Conservation (phyloP, 1,140 invertebrate genomes). For the Bicyclus anynana region DNA sequence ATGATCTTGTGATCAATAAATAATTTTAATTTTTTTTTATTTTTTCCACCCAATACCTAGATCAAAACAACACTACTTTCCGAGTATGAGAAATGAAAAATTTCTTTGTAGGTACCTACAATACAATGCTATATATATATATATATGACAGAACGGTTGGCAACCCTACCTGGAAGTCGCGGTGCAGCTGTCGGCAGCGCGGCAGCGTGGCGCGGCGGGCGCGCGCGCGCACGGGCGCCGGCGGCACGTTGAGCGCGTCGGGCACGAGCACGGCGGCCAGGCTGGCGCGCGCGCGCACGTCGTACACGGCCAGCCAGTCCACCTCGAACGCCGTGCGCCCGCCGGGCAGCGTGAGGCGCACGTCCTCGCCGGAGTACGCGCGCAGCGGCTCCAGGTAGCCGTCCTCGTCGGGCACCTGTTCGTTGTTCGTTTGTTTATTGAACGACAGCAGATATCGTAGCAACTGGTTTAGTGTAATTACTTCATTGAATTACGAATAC, state of each 20-base stretch:
- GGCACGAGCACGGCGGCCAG: conserved; percentile 89
- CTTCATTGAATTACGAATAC: too few species aligned
- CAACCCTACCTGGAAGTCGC: conserved; percentile 88
- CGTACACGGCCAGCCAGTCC: conserved; percentile 85
- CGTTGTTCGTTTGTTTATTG: too few species aligned
- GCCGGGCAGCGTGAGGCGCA: conserved; percentile 88
- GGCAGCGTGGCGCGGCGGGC: conserved; percentile 76
- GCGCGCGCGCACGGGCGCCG: conserved; percentile 83
- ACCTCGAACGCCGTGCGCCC: conserved; percentile 90
- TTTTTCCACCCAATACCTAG: too few species aligned
- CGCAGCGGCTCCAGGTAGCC: conserved; percentile 82
- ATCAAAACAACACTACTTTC: too few species aligned
- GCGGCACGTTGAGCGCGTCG: conserved; percentile 90
- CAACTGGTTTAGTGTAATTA: too few species aligned
- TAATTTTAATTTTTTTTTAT: too few species aligned
- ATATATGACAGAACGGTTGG: too few species aligned
- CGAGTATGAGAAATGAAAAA: too few species aligned
- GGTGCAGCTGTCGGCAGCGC: conserved; percentile 92
- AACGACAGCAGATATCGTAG: too few species aligned
- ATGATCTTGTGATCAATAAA: too few species aligned
- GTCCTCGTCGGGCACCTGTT: conserved; percentile 94
- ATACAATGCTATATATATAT: too few species aligned
- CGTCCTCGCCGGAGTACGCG: conserved; percentile 84
- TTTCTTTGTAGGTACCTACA: too few species aligned
- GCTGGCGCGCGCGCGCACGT: conserved; percentile 84